Percentiles rank a stretch among this genome's conserved stretches.
Evolutionary conservation across 2,888 invertebrate genomes (phyloP).

Genomic region (Hypselothyrea guttata): DNA sequence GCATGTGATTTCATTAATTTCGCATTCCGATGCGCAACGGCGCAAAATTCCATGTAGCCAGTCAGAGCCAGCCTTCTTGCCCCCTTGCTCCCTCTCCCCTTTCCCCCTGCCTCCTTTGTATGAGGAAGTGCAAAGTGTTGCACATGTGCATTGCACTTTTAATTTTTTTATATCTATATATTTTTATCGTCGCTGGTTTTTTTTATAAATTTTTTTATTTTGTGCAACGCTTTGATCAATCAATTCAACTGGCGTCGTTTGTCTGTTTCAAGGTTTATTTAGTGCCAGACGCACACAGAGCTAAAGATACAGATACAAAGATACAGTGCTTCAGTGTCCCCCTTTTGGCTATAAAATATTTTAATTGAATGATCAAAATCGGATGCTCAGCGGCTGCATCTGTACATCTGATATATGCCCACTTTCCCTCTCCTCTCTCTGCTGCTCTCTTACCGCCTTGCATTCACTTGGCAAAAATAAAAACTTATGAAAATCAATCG

Average conservation of each 20-base stretch:
- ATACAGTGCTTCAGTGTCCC: conserved; percentile 35
- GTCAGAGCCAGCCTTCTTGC: neutral
- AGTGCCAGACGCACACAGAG: conserved; percentile 24
- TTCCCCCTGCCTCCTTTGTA: conserved; percentile 3
- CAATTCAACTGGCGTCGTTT: conserved; percentile 70
- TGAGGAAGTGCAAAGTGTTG: conserved; percentile 76
- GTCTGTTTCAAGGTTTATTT: conserved; percentile 56
- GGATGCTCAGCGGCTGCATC: conserved; percentile 45
- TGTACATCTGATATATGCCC: conserved; percentile 3
- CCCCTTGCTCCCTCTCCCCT: neutral
- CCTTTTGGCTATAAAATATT: conserved; percentile 59
- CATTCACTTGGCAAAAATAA: conserved; percentile 25
- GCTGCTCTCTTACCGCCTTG: conserved; percentile 9
- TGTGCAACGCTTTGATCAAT: conserved; percentile 69
- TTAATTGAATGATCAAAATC: conserved; percentile 80
- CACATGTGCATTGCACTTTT: conserved; percentile 65
- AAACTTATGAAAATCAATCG: conserved; percentile 60
- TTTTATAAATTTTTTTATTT: conserved; percentile 12
- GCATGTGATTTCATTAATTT: conserved; percentile 75
- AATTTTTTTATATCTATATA: conserved; percentile 31
- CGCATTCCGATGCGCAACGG: conserved; percentile 74
- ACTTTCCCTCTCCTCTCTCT: neutral
- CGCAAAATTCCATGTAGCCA: conserved; percentile 64
- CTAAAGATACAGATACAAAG: conserved; percentile 1
- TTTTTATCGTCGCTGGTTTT: conserved; percentile 9